A percentile compares a stretch with the other conserved stretches of the same genome.
phyloP scores from a whole-genome alignment of 2,797 vertebrate species.

The Mus minutoides region DNA sequence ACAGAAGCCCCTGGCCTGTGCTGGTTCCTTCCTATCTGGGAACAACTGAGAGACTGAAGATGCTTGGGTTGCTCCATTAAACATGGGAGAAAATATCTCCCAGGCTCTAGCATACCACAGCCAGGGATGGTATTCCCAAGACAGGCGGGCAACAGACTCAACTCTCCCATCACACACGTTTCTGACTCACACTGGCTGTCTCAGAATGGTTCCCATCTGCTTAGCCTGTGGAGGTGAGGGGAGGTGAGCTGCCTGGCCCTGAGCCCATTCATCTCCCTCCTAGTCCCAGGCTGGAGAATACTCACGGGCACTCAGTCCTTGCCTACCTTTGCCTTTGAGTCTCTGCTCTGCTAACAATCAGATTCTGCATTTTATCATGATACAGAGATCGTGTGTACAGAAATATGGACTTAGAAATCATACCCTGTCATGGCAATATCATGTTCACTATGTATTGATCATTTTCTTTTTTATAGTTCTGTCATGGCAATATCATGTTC shows the following conservation, averaged over 20 bases:
- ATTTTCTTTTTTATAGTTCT: not conserved
- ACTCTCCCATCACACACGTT: not conserved
- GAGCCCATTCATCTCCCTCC: not conserved
- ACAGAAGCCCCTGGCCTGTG: not conserved
- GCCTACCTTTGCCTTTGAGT: not conserved
- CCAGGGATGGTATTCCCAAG: not conserved
- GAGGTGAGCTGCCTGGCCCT: not conserved
- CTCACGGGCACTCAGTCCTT: not conserved
- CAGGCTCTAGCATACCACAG: not conserved
- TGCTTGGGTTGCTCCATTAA: not conserved
- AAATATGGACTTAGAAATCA: not conserved
- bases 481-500: not conserved
- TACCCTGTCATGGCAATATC: not conserved
- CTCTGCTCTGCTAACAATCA: not conserved
- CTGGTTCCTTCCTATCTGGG: not conserved
- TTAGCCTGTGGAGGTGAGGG: not conserved
- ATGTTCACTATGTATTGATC: not conserved
- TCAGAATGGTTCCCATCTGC: not conserved
- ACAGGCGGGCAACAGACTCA: not conserved
- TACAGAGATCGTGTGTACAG: not conserved
- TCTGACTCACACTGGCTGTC: too few relatives aligned
- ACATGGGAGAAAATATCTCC: not conserved
- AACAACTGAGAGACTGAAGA: not conserved
- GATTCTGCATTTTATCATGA: not conserved
- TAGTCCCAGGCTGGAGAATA: not conserved